These are phyloP conservation scores for Xanthostigma xanthostigma DNA, from an alignment of 2,888 invertebrate species.

Conservation along the genomic window DNA sequence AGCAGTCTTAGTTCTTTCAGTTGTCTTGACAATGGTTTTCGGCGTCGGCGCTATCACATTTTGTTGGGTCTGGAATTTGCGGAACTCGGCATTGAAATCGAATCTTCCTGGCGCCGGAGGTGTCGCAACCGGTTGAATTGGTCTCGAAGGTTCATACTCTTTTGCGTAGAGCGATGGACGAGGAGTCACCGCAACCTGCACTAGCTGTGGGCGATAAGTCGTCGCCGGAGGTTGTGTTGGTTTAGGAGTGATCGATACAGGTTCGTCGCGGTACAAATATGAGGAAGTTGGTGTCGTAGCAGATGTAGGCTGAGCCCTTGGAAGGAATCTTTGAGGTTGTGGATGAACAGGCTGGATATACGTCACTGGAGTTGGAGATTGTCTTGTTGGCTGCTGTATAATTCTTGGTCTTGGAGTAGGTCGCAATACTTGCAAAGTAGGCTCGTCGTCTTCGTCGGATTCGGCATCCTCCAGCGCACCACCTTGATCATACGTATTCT, in stretches of 20 bases:
- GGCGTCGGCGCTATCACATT: slow-evolving; percentile 39
- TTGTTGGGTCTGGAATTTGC: slow-evolving; percentile 54
- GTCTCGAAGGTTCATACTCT: slow-evolving; percentile 19
- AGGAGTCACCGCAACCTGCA: slow-evolving; percentile 43
- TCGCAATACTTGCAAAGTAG: slow-evolving; percentile 33
- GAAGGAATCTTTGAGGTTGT: slow-evolving; percentile 19
- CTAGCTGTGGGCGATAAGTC: slow-evolving; percentile 46
- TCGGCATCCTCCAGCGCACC: slow-evolving; percentile 23
- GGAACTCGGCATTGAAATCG: slow-evolving; percentile 62
- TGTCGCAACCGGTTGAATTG: slow-evolving; percentile 15
- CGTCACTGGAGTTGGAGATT: slow-evolving; percentile 8
- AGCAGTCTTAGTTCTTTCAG: slow-evolving; percentile 26
- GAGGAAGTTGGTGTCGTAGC: slow-evolving; percentile 32
- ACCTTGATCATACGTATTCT: slow-evolving; percentile 43
- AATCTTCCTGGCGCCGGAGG: slow-evolving; percentile 27
- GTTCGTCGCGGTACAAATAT: slow-evolving; percentile 25
- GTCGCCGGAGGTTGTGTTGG: slow-evolving; percentile 46
- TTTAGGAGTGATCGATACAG: slow-evolving; percentile 44
- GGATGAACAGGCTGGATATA: slow-evolving; percentile 18
- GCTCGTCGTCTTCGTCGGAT: slow-evolving; percentile 42
- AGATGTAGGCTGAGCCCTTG: slow-evolving; percentile 26
- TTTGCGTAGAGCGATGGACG: slow-evolving; percentile 28
- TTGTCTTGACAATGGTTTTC: slow-evolving; percentile 21
- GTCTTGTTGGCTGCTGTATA: slow-evolving; percentile 22
- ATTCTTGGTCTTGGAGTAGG: slow-evolving; percentile 25